Conservation (phyloP, 2,888 invertebrate species). For the Diplazon laetatorius region DNA sequence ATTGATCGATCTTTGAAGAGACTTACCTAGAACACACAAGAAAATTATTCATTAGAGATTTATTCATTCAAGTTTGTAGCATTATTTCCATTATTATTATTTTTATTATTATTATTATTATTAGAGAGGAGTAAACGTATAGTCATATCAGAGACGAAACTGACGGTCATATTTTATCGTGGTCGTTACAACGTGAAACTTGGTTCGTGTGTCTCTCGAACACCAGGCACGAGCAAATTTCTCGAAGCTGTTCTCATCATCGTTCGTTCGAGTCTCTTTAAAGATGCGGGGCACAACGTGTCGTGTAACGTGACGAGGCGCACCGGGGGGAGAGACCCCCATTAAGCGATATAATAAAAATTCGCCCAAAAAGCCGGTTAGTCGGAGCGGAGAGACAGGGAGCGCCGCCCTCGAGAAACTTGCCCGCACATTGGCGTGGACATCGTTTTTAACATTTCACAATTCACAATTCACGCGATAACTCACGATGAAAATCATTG, state of each 20-base stretch:
- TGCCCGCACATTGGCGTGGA: conserved; percentile 61
- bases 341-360: conserved; percentile 78
- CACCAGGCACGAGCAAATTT: conserved; percentile 41
- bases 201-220: conserved; percentile 14
- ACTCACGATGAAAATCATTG: no score
- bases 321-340: conserved; percentile 70
- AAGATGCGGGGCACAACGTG: conserved; percentile 69
- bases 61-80: background rate
- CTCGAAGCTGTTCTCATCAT: conserved; percentile 18
- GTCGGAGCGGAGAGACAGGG: conserved; percentile 60
- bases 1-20: conserved; percentile 25
- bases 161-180: conserved; percentile 73
- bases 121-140: no score
- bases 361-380: conserved; percentile 76
- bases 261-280: conserved; percentile 70
- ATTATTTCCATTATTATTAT: no score
- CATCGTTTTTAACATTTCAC: no score
- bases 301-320: conserved; percentile 69
- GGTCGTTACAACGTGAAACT: conserved; percentile 68
- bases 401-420: conserved; percentile 63
- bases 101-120: no score
- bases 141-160: conserved; percentile 4
- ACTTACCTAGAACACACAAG: conserved; percentile 77
- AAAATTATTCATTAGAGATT: conserved; percentile 44
- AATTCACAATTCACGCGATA: conserved; percentile 36